Evolutionary conservation across 2,888 invertebrate species (phyloP).

Genomic region (Mythimna pallens): DNA sequence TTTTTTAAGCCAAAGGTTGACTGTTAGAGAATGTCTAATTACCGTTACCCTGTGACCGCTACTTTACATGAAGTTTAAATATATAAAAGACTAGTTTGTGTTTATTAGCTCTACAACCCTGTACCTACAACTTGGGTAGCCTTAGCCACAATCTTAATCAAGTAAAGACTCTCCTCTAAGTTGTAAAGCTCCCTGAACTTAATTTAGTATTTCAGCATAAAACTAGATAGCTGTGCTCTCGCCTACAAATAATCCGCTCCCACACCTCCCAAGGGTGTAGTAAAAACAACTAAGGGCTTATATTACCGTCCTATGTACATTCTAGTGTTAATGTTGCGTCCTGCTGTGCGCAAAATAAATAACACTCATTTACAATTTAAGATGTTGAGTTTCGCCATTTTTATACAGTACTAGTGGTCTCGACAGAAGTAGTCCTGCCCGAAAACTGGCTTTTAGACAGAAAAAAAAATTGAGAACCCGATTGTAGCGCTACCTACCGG

Average conservation of each 20-base stretch:
- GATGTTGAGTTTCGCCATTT: background rate
- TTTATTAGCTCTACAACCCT: background rate
- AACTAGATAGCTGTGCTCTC: constrained; percentile 2
- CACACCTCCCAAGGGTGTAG: constrained; percentile 11
- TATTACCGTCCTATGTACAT: background rate
- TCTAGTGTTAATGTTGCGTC: background rate
- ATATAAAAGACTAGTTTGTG: background rate
- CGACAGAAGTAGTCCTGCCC: no score
- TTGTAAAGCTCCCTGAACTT: constrained; percentile 3
- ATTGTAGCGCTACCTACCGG: no score
- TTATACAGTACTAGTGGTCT: no score
- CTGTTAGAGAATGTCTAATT: no score
- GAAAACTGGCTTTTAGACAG: no score
- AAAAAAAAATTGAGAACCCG: no score
- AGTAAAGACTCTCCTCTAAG: background rate
- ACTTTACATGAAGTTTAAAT: no score
- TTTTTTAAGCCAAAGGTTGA: no score
- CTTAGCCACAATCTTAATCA: background rate
- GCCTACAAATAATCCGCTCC: background rate
- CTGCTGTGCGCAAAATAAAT: background rate
- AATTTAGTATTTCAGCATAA: constrained; percentile 6
- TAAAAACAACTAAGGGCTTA: constrained; percentile 17
- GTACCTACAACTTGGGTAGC: background rate
- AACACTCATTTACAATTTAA: background rate
- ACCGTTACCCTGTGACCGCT: no score